Evolutionary conservation across 2,113 vertebrate genomes (phyloP), one percentile per base, ranked within the genome.

Genomic region (Actenoides hombroni): DNA sequence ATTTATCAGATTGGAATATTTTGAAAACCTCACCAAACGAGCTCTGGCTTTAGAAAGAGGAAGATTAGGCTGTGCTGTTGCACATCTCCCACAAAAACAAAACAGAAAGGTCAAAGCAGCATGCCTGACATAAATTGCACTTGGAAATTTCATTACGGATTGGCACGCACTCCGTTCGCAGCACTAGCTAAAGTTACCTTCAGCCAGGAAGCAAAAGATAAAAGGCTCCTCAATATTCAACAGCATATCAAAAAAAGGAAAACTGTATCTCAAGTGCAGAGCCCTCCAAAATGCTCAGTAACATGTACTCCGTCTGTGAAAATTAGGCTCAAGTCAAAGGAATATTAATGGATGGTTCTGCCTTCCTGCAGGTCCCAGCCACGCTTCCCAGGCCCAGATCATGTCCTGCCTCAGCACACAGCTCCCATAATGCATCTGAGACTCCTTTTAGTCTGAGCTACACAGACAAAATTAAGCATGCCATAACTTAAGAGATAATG

Each of bases 1-100:
- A 83, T 93, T 92, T 96, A 96, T 96, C 96, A 97, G 96, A 96
- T 95, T 16, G 92, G 92, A 95, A 26, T 90, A 90, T 95, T 96
- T 95, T 96, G 93, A 93, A 97, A 95, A 96, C 85, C 90, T 93
- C 71, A 94, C 94, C 89, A 90, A 93, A 93, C 90, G 90, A 83
- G 95, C 90, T 96, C 69, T 94, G 83, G 63, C 93, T 97, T 96
- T 92, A 96, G 88, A 95, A 94, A 65, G 89, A 92, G 57, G 87
- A 92, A 91, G 93, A 94, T 95, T 63, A 94, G 75, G 73, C 37
- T 82, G 56, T 87, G 78, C 67, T 96, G 49, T 91, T 94, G 78
- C 78, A 69, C 64, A 82, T 80, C 89, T 65, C 83, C 77, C 46
- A 91, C 42, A 77, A 90, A 97, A 94, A 96, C 93, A 93, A 97